A percentile compares a stretch with the other conserved stretches of the same genome.
phyloP scores from a whole-genome alignment of 2,113 vertebrate genomes.

The Gallinago jamesoni region DNA sequence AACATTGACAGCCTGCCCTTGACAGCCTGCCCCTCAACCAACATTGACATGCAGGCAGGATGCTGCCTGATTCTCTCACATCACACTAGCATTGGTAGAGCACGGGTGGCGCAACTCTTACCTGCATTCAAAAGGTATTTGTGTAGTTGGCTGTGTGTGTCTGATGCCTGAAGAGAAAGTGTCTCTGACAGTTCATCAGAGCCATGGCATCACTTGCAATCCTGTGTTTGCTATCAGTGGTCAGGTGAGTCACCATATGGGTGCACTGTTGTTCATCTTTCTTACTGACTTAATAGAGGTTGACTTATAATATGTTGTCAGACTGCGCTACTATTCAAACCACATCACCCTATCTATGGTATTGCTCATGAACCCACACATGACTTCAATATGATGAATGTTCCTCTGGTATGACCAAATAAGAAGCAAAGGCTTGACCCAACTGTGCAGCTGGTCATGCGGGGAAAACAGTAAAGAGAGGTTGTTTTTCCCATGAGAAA shows the following conservation, averaged over 20 bases:
- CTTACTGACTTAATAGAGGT: background rate
- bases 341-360: background rate
- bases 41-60: background rate
- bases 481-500: background rate
- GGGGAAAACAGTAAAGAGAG: background rate
- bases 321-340: background rate
- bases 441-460: rapidly evolving
- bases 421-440: background rate
- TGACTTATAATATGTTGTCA: background rate
- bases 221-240: background rate
- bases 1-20: background rate
- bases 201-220: background rate
- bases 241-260: rapidly evolving
- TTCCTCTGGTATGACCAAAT: background rate
- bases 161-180: background rate
- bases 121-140: background rate
- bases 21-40: background rate
- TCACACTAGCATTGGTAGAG: background rate
- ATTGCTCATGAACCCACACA: background rate
- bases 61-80: background rate
- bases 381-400: rapidly evolving
- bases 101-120: background rate
- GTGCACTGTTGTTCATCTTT: background rate
- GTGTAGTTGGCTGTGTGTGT: background rate
- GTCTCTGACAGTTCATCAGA: background rate